Percentiles rank a stretch among this genome's conserved stretches.
These are phyloP conservation scores for Caenorhabditis latens DNA, from an alignment of 1,140 invertebrate species.

Conservation along the genomic window DNA sequence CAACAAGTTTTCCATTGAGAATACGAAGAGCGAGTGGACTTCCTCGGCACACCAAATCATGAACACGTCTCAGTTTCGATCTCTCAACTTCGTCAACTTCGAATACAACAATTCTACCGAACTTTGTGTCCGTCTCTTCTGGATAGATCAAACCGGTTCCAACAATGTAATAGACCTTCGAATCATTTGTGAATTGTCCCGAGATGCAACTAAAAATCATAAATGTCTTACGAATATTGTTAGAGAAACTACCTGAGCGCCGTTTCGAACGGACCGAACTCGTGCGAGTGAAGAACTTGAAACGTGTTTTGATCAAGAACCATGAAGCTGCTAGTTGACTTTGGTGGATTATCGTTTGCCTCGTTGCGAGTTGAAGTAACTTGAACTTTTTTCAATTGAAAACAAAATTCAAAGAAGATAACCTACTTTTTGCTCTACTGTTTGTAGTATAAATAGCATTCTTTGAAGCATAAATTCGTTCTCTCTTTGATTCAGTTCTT, in stretches of 20 bases:
- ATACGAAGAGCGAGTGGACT: conserved; percentile 79
- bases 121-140: conserved; percentile 94
- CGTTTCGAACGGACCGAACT: conserved; percentile 63
- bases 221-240: background rate
- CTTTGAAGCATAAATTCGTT: conserved; percentile 26
- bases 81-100: conserved; percentile 84
- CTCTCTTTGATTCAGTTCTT: background rate
- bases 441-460: background rate
- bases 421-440: background rate
- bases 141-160: conserved; percentile 93
- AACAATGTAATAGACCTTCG: conserved; percentile 91
- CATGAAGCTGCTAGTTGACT: conserved; percentile 54
- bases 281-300: conserved; percentile 64
- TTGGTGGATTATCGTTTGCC: background rate
- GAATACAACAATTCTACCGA: conserved; percentile 89
- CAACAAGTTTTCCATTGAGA: conserved; percentile 93
- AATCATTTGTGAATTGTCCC: conserved; percentile 88
- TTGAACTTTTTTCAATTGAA: background rate
- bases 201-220: conserved; percentile 60
- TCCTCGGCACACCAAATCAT: conserved; percentile 87
- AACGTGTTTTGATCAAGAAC: conserved; percentile 68
- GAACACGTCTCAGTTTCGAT: conserved; percentile 82
- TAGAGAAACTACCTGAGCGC: conserved; percentile 43
- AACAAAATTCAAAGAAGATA: background rate
- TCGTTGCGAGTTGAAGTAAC: background rate